phyloP scores from a whole-genome alignment of 2,797 vertebrate species.

The Nasua narica region DNA sequence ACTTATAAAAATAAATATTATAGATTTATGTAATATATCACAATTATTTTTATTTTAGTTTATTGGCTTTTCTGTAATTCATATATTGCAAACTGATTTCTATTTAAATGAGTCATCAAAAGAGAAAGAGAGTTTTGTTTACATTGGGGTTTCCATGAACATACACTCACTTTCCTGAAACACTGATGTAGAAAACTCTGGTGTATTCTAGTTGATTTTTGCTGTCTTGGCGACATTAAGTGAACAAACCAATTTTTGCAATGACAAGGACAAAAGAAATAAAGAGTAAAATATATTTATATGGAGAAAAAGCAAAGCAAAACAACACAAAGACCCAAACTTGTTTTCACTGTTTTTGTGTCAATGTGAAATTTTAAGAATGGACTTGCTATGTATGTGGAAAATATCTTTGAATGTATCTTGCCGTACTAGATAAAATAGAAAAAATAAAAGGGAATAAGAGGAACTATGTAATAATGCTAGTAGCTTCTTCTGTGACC shows the following conservation, averaged over 20 bases:
- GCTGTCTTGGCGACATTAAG: background rate
- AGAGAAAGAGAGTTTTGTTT: background rate
- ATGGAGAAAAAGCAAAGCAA: background rate
- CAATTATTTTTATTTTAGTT: background rate
- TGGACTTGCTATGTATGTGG: background rate
- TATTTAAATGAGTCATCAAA: background rate
- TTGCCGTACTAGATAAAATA: background rate
- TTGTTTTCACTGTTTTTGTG: constrained; percentile 9
- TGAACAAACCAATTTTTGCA: background rate
- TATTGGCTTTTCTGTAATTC: background rate
- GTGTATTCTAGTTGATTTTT: background rate
- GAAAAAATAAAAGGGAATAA: constrained; percentile 3
- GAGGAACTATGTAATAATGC: background rate
- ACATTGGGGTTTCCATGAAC: background rate
- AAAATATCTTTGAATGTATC: background rate
- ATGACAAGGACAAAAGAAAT: background rate
- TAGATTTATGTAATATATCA: background rate
- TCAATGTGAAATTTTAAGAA: background rate
- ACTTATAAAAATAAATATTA: background rate
- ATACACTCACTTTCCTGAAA: background rate
- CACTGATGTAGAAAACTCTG: background rate
- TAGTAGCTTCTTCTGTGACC: constrained; percentile 57
- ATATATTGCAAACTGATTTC: background rate
- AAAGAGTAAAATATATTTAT: background rate
- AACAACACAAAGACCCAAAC: background rate